Evolutionary conservation across 2,888 invertebrate genomes (phyloP).

Genomic region (Protodeltote pygarga): DNA sequence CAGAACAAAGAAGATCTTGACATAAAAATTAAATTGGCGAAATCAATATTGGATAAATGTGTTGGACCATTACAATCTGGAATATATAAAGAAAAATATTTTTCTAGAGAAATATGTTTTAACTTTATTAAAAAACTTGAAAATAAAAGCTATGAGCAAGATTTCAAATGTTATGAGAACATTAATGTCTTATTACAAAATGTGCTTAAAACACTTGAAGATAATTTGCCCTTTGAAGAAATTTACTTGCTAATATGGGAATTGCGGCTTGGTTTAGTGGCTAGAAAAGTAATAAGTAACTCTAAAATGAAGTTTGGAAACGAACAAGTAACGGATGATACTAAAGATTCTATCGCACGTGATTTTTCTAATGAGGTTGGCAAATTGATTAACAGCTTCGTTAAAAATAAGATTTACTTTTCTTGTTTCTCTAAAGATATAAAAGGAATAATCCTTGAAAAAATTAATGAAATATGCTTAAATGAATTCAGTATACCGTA

Average conservation of each 20-base stretch:
- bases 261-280: slow-evolving; percentile 43
- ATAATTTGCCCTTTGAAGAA: slow-evolving; percentile 37
- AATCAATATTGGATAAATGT: slow-evolving; percentile 42
- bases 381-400: slow-evolving; percentile 40
- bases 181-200: slow-evolving; percentile 43
- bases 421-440: slow-evolving; percentile 8
- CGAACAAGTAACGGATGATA: background rate
- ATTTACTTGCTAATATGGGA: slow-evolving; percentile 56
- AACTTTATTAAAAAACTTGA: slow-evolving; percentile 43
- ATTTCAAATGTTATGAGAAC: slow-evolving; percentile 10
- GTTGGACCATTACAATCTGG: slow-evolving; percentile 3
- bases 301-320: slow-evolving; percentile 6
- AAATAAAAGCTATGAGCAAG: slow-evolving; percentile 7
- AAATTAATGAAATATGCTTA: too few species aligned
- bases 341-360: slow-evolving; percentile 25
- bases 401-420: slow-evolving; percentile 36
- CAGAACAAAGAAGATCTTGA: slow-evolving; percentile 30
- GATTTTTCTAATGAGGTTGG: slow-evolving; percentile 49
- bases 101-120: slow-evolving; percentile 30
- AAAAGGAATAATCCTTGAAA: background rate
- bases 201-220: slow-evolving; percentile 40
- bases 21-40: slow-evolving; percentile 35
- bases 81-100: slow-evolving; percentile 21
- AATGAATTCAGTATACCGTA: too few species aligned
- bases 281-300: slow-evolving; percentile 33